Percentiles rank a stretch among this genome's conserved stretches.
Conservation (phyloP, 2,888 invertebrate genomes). For the Sarcophaga rosellei region DNA sequence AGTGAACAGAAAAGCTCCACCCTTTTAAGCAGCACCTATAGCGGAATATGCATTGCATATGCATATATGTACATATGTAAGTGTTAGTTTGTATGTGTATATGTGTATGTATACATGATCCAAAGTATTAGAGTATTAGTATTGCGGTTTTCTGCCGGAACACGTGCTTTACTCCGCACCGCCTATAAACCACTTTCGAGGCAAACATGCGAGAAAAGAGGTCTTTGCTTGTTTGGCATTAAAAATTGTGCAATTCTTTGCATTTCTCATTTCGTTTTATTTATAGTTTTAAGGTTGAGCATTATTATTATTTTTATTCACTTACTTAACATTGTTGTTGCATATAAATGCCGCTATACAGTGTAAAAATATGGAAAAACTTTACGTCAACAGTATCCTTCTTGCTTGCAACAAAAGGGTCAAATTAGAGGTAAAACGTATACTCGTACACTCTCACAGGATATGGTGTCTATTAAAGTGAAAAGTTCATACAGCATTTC, state of each 20-base stretch:
- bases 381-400: conserved; percentile 66
- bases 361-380: conserved; percentile 30
- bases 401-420: conserved; percentile 36
- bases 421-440: conserved; percentile 41
- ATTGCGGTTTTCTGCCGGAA: conserved; percentile 51
- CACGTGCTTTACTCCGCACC: conserved; percentile 40
- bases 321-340: not conserved
- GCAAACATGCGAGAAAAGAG: too few relatives aligned
- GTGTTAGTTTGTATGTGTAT: not conserved
- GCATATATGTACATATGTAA: not conserved
- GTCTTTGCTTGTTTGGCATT: not conserved
- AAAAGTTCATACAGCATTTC: conserved; percentile 39
- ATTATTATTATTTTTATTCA: not conserved
- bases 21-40: not conserved
- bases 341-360: conserved; percentile 51
- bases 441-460: not conserved
- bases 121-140: not conserved
- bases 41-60: not conserved
- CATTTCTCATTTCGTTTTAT: conserved; percentile 55
- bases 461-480: not conserved
- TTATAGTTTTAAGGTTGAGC: conserved; percentile 60
- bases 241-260: conserved; percentile 49
- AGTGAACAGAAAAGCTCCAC: conserved; percentile 49
- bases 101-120: not conserved
- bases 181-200: not conserved